Base-by-base conservation (phyloP, 1,140 invertebrate genomes). In the Philotrypesis tridentata region DNA sequence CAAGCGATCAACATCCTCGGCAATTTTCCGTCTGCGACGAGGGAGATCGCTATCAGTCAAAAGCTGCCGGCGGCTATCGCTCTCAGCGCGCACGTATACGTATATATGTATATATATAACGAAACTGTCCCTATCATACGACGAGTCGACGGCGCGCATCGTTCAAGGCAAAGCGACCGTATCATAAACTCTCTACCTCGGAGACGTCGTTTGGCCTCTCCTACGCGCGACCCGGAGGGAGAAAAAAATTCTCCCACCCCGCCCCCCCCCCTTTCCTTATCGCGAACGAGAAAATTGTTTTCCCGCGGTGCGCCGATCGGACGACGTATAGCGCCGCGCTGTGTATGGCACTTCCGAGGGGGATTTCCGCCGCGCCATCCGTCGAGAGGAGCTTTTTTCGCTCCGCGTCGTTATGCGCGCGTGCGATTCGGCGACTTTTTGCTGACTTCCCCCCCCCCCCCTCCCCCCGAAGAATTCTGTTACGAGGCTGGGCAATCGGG, bases 1-100 rank as follows among this genome's bases (percentile, higher is more conserved):
- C 21, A 17, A 61, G 55, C 31, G 55, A 75, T 75, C 73, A 75
- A 75, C 73, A 14, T 61, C 55, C 61, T 43, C 25, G 73, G 55
- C 29, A 61, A 63, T 75, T 75, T 75, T 75, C 31, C 25, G 55
- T 7, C 29, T 31, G 60, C 31, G 31, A 63, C 29, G 55, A 14
- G 71, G 29, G 7, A 31, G 43, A 55, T 55, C 21, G 14, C 71
- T 55, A 73, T 73, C 71, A 29, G 14, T 25, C 25, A 27, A n/a
- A 55, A 73, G 17, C 27, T n/a, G 12, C 6, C 31, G 43, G 8
- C 40, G 40, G 9, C 33, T 37, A 3, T 9, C 33, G 33, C 33
- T 37, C 33, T 37, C 9, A 37, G 33, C 33, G 33, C 40, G 12
- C 12, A 2, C 12, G 12, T 14, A 43, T 14, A 43, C 12, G 12